These are phyloP conservation scores for Hylaeus volcanicus DNA, from an alignment of 1,140 invertebrate genomes.

Conservation along the genomic window DNA sequence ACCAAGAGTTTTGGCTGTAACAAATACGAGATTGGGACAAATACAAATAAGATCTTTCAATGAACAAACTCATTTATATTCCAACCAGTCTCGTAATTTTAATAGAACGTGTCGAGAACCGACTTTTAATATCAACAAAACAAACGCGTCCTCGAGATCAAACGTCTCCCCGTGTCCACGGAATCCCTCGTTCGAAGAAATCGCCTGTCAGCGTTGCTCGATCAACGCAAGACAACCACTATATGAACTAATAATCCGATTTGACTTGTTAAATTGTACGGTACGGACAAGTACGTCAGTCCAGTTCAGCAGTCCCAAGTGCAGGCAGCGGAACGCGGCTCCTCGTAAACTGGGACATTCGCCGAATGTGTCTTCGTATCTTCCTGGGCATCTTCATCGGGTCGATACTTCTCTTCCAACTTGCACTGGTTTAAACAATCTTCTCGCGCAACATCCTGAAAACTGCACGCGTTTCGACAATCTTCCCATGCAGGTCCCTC, in stretches of 20 bases:
- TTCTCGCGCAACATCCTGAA: not conserved
- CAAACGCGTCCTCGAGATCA: not conserved
- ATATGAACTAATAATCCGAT: conserved; percentile 14
- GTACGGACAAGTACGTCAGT: not conserved
- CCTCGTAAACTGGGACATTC: not conserved
- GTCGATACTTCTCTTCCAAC: no score
- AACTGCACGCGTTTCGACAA: not conserved
- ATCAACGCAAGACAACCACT: conserved; percentile 7
- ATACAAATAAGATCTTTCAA: no score
- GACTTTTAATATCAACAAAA: not conserved
- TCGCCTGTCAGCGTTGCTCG: no score
- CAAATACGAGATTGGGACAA: not conserved
- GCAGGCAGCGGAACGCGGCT: not conserved
- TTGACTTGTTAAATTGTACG: conserved; percentile 7
- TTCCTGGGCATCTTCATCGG: not conserved
- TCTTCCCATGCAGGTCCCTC: not conserved
- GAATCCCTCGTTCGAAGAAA: not conserved
- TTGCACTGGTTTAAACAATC: not conserved
- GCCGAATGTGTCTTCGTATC: no score
- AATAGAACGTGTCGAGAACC: no score
- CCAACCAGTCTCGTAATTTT: no score
- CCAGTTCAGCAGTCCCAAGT: not conserved
- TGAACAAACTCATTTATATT: no score
- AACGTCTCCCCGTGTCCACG: conserved; percentile 8
- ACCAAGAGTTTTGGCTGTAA: not conserved